Conservation (phyloP, 2,113 vertebrate genomes). For the Emydura subglobosa region DNA sequence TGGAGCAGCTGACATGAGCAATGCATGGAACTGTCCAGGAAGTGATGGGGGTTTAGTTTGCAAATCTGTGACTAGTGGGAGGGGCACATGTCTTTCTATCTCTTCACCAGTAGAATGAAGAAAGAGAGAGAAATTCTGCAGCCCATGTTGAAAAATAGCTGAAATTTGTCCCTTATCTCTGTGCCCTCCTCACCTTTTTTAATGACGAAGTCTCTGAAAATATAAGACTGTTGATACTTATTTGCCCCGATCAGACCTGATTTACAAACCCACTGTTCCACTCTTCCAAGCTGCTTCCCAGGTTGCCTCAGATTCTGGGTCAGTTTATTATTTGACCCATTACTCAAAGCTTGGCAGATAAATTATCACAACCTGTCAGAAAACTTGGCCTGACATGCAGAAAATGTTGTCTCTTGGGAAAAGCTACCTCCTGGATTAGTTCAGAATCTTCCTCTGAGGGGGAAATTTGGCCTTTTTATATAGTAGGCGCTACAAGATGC, state of each 20-base stretch:
- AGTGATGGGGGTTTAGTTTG: not conserved
- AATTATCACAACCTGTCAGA: too few relatives aligned
- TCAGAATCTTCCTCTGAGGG: not conserved
- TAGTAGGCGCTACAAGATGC: too few relatives aligned
- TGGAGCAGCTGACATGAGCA: not conserved
- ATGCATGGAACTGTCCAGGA: not conserved
- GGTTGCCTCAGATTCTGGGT: too few relatives aligned
- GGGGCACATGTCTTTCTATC: not conserved
- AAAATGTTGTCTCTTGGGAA: too few relatives aligned
- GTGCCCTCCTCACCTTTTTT: not conserved
- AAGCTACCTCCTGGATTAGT: not conserved
- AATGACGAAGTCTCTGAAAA: not conserved
- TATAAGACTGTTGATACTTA: not conserved
- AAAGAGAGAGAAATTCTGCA: not conserved
- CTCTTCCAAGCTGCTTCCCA: not conserved
- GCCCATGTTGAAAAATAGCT: not conserved
- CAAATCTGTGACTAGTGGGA: not conserved
- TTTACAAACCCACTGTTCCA: fast-evolving
- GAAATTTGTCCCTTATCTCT: too few relatives aligned
- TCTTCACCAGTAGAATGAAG: not conserved
- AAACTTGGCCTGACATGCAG: too few relatives aligned
- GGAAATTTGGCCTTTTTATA: not conserved
- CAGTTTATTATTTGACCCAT: too few relatives aligned
- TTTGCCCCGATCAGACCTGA: fast-evolving
- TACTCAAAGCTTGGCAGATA: too few relatives aligned